These are phyloP conservation scores for Heterodera carotae DNA, from an alignment of 1,140 invertebrate species.

Conservation along the genomic window DNA sequence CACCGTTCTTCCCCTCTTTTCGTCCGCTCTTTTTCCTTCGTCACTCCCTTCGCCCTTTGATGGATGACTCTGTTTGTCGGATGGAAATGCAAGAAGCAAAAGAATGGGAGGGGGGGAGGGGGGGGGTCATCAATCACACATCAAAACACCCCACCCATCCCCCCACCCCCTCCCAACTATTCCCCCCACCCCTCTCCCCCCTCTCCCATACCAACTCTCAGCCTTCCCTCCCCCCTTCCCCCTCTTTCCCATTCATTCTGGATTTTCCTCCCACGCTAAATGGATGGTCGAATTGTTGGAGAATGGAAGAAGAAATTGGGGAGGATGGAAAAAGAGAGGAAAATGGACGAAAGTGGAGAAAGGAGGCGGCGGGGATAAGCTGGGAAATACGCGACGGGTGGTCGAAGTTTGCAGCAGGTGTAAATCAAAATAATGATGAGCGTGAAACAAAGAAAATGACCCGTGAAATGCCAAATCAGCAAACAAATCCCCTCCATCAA, in stretches of 20 bases:
- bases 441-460: too few relatives aligned
- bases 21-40: not conserved
- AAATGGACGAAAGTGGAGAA: not conserved
- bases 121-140: slow-evolving; percentile 11
- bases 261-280: not conserved
- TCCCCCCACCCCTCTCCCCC: not conserved
- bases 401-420: not conserved
- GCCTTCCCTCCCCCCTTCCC: too few relatives aligned
- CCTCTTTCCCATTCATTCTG: not conserved
- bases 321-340: not conserved
- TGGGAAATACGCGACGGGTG: not conserved
- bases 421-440: not conserved
- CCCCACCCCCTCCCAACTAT: not conserved
- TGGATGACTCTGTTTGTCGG: slow-evolving; percentile 20
- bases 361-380: not conserved
- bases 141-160: slow-evolving; percentile 2
- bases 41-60: not conserved
- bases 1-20: not conserved
- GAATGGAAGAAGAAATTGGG: not conserved
- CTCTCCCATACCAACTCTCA: too few relatives aligned
- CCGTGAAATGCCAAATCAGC: too few relatives aligned
- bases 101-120: too few relatives aligned
- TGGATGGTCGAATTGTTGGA: not conserved
- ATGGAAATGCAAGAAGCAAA: not conserved
- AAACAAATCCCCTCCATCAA: too few relatives aligned